Evolutionary conservation across 64 coral and sea anemone genomes (phyloP), one percentile per base, ranked within the genome.

Genomic region (Catalaphyllia jardinei): DNA sequence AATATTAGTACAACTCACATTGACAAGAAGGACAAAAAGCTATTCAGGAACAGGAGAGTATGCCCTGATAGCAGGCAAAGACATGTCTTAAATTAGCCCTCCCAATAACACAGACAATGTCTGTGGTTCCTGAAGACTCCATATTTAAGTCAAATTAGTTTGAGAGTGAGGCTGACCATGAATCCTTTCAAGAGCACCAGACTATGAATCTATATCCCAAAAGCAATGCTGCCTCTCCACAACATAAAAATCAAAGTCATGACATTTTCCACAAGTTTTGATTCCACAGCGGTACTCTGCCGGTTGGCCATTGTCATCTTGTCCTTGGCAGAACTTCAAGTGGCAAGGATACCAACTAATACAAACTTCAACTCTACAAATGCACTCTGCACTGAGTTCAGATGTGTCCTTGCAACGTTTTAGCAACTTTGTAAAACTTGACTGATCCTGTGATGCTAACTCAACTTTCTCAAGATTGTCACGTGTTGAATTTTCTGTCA

Each of bases 291-390:
- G 91, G 89, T 95, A 95, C 27, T 87, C 92, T 67, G 54, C 72
- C 39, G 49, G 67, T n/a, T 92, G 84, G 4, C 95, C 91, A 88
- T 97, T 62, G 14, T 52, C 74, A 22, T 94, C 89, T 79, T 91
- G 62, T 11, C 90, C 93, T 83, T 96, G 91, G 63, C 97, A 99
- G 22, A 95, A 93, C 24, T 99, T 99, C 54, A 99, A 64, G 64
- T 90, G 83, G 88, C 97, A 99, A 2, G 97, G 97, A 79, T 99
- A 95, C 97, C 97, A 99, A 25, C 91, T 99, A 35, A 99, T 52
- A 35, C 97, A 99, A 0, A 99, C 60, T 49, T 95, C 87, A 29
- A 89, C 79, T 62, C 91, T 80, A 61, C 93, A 99, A 33, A 95
- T 62, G 64, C 97, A 99, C 63, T 94, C 79, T 1, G 78, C 25